A percentile compares a stretch with the other conserved stretches of the same genome.
Conservation (phyloP, 2,888 invertebrate species). For the Conomelus anceps region DNA sequence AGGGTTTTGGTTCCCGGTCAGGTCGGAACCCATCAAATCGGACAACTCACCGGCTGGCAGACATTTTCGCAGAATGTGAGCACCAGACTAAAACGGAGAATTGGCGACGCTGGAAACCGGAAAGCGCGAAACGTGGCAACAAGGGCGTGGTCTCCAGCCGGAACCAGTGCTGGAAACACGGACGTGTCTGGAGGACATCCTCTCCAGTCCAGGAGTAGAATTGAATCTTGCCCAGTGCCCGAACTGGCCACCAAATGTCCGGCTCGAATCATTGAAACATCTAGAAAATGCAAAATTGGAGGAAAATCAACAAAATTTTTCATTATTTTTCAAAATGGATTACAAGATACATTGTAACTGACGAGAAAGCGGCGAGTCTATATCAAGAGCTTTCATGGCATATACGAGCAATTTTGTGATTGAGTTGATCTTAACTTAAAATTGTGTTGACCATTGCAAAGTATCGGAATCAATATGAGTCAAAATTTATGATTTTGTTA, state of each 20-base stretch:
- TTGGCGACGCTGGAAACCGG: conserved; percentile 76
- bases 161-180: conserved; percentile 51
- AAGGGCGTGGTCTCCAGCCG: conserved; percentile 34
- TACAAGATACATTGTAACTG: neutral
- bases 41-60: conserved; percentile 54
- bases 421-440: too few species aligned
- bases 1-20: too few species aligned
- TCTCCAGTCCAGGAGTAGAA: conserved; percentile 64
- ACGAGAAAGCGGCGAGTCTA: neutral
- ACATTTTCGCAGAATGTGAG: conserved; percentile 69
- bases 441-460: too few species aligned
- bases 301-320: neutral
- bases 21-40: neutral
- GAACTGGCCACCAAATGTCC: conserved; percentile 75
- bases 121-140: conserved; percentile 55
- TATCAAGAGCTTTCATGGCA: too few species aligned
- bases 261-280: conserved; percentile 50
- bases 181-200: conserved; percentile 74
- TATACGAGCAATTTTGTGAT: too few species aligned
- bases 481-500: too few species aligned
- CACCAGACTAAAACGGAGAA: conserved; percentile 73
- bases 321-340: neutral
- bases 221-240: conserved; percentile 60
- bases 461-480: too few species aligned
- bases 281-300: too few species aligned